Evolutionary conservation across 2,797 vertebrate genomes (phyloP), one percentile per base, ranked within the genome.

Genomic region (Chanos chanos): DNA sequence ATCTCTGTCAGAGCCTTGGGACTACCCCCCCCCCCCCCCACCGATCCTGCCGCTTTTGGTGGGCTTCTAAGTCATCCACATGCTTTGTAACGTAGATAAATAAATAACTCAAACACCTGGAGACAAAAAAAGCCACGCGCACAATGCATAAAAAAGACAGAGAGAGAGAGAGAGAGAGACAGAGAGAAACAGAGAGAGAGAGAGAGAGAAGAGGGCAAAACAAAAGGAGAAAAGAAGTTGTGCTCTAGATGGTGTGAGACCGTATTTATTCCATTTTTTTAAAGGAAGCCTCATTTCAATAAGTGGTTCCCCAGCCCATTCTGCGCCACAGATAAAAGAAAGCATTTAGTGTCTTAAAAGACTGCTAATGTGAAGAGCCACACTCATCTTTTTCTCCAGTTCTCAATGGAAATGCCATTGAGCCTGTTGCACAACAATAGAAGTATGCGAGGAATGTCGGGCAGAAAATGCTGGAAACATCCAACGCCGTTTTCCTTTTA

Each of bases 21-120:
- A 52, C 48, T 40, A 44, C 44, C 34, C 44, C 6, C 15, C 19
- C 30, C 4, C 55, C 13, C 48, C 33, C 27, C 51, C 48, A 51
- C 13, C 58, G 16, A 44, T 28, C 45, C n/a, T 24, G 15, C 25
- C 28, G 34, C 61, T 36, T 53, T 54, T 44, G 61, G 37, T 55
- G 28, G 55, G 40, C 41, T 44, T 45, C 52, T 66, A 54, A 16
- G 13, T 36, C 34, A 57, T 28, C 37, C 51, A 37, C 51, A 33
- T n/a, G 52, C 58, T 56, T 74, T 61, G 47, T 58, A 31, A 70
- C 48, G 52, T 44, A 39, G 12, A 49, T 16, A 69, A 41, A 66
- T 70, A 73, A 81, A 71, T 68, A 60, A 61, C 60, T 47, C 56
- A 63, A 61, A 58, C 57, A 73, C 77, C 69, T 49, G 57, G 48